These are phyloP conservation scores for Echinops telfairi DNA, from an alignment of 2,113 vertebrate species.

Conservation along the genomic window DNA sequence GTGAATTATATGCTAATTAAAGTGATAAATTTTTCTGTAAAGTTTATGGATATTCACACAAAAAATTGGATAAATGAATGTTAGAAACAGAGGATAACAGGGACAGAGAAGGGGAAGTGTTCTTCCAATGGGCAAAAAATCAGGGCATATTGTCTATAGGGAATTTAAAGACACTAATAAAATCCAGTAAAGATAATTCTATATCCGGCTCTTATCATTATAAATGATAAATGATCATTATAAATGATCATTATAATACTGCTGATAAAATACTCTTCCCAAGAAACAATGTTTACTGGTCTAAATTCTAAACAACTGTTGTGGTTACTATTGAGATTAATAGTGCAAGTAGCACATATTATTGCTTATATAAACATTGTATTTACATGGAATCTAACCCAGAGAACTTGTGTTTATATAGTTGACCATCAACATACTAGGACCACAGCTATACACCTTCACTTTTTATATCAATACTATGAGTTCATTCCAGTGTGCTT, in stretches of 20 bases:
- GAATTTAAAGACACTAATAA: slow-evolving; percentile 13
- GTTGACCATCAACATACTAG: background rate
- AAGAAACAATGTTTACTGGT: background rate
- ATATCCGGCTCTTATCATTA: background rate
- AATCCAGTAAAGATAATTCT: background rate
- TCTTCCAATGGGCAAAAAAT: background rate
- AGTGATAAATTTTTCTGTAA: background rate
- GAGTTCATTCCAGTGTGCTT: background rate
- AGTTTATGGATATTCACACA: background rate
- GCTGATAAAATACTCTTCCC: background rate
- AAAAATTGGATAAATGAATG: background rate
- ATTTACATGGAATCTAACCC: background rate
- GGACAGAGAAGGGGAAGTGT: background rate
- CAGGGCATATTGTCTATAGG: background rate
- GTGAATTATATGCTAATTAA: no score
- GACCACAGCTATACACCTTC: background rate
- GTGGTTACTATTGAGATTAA: background rate
- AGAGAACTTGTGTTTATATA: background rate
- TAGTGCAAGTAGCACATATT: background rate
- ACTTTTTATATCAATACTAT: background rate
- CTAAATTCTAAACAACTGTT: background rate
- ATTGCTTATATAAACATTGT: background rate
- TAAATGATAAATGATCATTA: no score
- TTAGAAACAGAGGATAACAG: background rate
- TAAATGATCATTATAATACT: no score